A percentile compares a stretch with the other conserved stretches of the same genome.
Conservation (phyloP, 2,797 vertebrate genomes). For the Melanotaenia boesemani region DNA sequence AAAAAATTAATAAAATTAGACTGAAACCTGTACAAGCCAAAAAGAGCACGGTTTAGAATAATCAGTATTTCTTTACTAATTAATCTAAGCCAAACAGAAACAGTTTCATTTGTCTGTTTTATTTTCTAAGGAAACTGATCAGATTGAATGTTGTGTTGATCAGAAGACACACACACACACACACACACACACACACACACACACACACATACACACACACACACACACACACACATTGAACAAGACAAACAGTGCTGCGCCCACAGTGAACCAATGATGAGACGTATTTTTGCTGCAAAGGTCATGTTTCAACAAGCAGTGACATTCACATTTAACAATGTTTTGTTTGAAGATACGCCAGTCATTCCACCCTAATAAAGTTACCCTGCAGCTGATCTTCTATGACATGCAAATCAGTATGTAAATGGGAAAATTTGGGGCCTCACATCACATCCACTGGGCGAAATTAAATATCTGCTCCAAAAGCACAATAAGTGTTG, state of each 20-base stretch:
- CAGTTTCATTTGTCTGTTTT: too few relatives aligned
- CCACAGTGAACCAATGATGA: neutral
- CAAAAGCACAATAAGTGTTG: constrained; percentile 23
- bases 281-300: constrained; percentile 12
- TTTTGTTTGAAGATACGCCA: constrained; percentile 40
- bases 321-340: constrained; percentile 45
- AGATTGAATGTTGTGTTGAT: too few relatives aligned
- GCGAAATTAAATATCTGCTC: constrained; percentile 48
- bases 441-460: constrained; percentile 35
- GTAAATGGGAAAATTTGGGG: constrained; percentile 51
- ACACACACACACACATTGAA: neutral
- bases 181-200: too few relatives aligned
- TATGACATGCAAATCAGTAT: constrained; percentile 62
- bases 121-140: too few relatives aligned
- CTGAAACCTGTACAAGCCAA: too few relatives aligned
- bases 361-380: constrained; percentile 32
- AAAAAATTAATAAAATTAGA: too few relatives aligned
- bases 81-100: too few relatives aligned
- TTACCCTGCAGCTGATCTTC: constrained; percentile 57
- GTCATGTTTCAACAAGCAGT: constrained; percentile 23
- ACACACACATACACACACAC: neutral
- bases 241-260: neutral
- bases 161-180: too few relatives aligned
- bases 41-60: too few relatives aligned
- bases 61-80: too few relatives aligned